phyloP scores from a whole-genome alignment of 2,797 vertebrate species.

The Sciurus vulgaris region DNA sequence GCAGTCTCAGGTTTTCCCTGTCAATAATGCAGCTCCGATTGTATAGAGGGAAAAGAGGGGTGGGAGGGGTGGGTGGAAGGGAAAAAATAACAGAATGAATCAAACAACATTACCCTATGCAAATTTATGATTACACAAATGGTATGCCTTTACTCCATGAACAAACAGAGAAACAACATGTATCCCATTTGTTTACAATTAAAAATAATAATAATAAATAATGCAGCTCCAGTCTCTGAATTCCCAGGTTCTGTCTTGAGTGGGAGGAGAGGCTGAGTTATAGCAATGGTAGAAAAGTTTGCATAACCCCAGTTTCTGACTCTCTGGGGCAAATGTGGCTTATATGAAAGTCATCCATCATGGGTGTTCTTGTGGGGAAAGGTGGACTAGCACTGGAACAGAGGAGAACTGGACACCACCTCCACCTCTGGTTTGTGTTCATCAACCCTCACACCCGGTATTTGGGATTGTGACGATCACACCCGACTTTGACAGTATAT shows the following conservation, averaged over 20 bases:
- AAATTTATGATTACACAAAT: too few relatives aligned
- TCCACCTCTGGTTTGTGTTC: not conserved
- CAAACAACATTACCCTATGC: too few relatives aligned
- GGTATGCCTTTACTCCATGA: too few relatives aligned
- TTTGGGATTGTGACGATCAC: not conserved
- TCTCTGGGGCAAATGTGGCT: not conserved
- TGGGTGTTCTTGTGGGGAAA: not conserved
- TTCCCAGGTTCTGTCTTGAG: not conserved
- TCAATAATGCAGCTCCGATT: not conserved
- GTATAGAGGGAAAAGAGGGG: too few relatives aligned
- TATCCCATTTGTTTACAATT: too few relatives aligned
- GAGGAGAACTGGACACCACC: not conserved
- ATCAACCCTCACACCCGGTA: not conserved
- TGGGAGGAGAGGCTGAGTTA: not conserved
- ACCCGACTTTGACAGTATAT: not conserved
- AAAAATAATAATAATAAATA: not conserved
- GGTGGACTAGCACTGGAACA: not conserved
- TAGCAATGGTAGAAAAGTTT: not conserved
- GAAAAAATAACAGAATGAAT: too few relatives aligned
- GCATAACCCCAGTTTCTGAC: slow-evolving; percentile 1
- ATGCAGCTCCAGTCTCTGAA: not conserved
- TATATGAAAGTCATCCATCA: slow-evolving; percentile 35
- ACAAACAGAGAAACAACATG: too few relatives aligned
- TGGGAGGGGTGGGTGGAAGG: too few relatives aligned
- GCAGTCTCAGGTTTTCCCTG: not conserved